Evolutionary conservation across 2,113 vertebrate species (phyloP).

Genomic region (Lepisosteus osseus): DNA sequence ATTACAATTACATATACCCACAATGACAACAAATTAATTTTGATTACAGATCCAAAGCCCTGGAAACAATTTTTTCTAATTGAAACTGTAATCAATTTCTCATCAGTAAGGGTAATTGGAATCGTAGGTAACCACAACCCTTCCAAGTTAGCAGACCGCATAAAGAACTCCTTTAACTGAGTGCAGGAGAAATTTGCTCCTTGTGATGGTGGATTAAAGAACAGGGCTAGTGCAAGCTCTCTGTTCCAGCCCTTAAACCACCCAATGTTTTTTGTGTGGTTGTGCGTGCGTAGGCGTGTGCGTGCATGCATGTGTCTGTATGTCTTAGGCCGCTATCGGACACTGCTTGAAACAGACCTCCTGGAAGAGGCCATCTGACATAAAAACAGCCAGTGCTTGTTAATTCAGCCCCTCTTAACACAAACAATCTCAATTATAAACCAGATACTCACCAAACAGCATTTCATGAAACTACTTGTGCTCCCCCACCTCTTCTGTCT

Average conservation of each 20-base stretch:
- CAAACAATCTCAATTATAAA: conserved; percentile 64
- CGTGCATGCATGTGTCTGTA: neutral
- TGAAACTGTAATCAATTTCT: conserved; percentile 50
- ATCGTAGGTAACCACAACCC: conserved; percentile 43
- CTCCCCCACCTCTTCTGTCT: conserved; percentile 26
- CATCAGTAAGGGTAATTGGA: conserved; percentile 36
- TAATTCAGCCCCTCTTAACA: conserved; percentile 45
- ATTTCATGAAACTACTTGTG: conserved; percentile 73
- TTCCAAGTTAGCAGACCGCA: conserved; percentile 51
- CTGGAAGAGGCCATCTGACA: conserved; percentile 53
- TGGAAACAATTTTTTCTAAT: conserved; percentile 48
- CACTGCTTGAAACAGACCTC: conserved; percentile 40
- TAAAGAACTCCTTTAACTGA: conserved; percentile 32
- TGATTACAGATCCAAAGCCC: conserved; percentile 46
- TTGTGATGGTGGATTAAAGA: conserved; percentile 53
- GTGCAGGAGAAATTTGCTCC: conserved; percentile 23
- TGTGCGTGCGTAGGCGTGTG: conserved; percentile 45
- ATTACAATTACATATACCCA: conserved; percentile 21
- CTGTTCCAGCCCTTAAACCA: conserved; percentile 41
- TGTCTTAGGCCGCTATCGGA: conserved; percentile 24
- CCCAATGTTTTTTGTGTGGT: conserved; percentile 38
- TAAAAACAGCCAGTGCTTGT: conserved; percentile 57
- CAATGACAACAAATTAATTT: conserved; percentile 45
- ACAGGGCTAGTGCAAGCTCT: conserved; percentile 37
- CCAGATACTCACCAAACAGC: conserved; percentile 62